phyloP scores from a whole-genome alignment of 2,888 invertebrate genomes.

The Trissoscelio sp. region DNA sequence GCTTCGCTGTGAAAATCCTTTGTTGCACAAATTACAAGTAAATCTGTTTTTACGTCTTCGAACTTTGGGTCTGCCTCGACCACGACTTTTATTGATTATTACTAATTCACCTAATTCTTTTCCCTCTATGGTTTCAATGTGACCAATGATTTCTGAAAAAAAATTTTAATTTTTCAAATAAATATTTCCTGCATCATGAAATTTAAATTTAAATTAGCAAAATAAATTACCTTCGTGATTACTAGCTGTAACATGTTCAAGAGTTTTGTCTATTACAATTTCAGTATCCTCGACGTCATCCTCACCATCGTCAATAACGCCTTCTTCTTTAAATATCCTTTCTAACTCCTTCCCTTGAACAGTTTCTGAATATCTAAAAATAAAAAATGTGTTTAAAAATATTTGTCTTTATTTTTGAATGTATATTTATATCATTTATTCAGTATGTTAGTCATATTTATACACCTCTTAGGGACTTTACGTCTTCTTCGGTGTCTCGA shows the following conservation, averaged over 20 bases:
- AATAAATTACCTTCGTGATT: conserved; percentile 76
- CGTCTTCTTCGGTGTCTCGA: conserved; percentile 86
- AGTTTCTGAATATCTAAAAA: conserved; percentile 81
- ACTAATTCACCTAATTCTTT: conserved; percentile 87
- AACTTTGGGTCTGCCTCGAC: conserved; percentile 85
- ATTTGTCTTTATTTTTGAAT: too few species aligned
- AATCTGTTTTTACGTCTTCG: conserved; percentile 82
- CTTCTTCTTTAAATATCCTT: conserved; percentile 89
- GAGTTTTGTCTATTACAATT: conserved; percentile 72
- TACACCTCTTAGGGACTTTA: conserved; percentile 87
- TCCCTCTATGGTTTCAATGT: conserved; percentile 86
- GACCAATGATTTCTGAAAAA: conserved; percentile 87
- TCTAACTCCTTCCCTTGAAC: conserved; percentile 90
- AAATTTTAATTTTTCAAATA: background rate
- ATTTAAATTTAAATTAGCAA: too few species aligned
- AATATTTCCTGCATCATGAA: too few species aligned
- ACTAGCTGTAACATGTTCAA: conserved; percentile 53
- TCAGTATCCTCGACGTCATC: conserved; percentile 77
- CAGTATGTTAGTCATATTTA: too few species aligned
- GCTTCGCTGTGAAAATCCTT: conserved; percentile 84
- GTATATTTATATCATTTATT: too few species aligned
- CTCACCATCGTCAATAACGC: conserved; percentile 87
- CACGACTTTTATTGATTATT: conserved; percentile 85
- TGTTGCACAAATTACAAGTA: conserved; percentile 84
- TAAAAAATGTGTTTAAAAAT: conserved; percentile 7